phyloP scores from a whole-genome alignment of 2,888 invertebrate genomes.

The Cordilura impudica region DNA sequence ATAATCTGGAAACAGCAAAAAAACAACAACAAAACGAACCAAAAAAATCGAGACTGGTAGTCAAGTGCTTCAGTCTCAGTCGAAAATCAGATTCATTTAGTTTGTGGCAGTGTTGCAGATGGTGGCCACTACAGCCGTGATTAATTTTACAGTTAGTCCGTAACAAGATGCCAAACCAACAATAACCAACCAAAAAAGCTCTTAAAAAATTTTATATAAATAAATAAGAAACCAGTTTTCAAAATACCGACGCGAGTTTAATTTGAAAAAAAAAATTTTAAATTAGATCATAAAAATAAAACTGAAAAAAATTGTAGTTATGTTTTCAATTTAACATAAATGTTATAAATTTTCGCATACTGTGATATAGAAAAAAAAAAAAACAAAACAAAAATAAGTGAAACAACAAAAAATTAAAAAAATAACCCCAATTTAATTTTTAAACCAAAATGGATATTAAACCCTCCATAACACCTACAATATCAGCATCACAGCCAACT shows the following conservation, averaged over 20 bases:
- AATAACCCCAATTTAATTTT: slow-evolving; percentile 24
- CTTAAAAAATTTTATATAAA: slow-evolving; percentile 15
- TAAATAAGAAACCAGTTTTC: slow-evolving; percentile 1
- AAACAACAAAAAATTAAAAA: slow-evolving; percentile 5
- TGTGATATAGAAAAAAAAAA: slow-evolving; percentile 38
- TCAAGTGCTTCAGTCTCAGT: slow-evolving; percentile 69
- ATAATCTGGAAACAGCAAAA: slow-evolving; percentile 60
- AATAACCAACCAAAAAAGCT: slow-evolving; percentile 58
- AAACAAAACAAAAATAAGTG: too few species aligned
- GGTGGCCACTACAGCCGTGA: slow-evolving; percentile 71
- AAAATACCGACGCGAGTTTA: slow-evolving; percentile 60
- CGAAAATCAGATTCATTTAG: slow-evolving; percentile 64
- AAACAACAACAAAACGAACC: slow-evolving; percentile 23
- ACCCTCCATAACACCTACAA: slow-evolving; percentile 64
- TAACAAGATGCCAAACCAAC: slow-evolving; percentile 73
- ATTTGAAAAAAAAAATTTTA: too few species aligned
- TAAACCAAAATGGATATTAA: slow-evolving; percentile 72
- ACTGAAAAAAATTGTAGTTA: slow-evolving; percentile 22
- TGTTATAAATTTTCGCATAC: slow-evolving; percentile 35
- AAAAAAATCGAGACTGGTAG: slow-evolving; percentile 62
- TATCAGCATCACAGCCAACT: slow-evolving; percentile 18
- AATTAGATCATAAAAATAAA: not conserved
- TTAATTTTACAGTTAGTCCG: slow-evolving; percentile 76
- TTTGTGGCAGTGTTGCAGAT: slow-evolving; percentile 68
- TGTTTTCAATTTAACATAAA: slow-evolving; percentile 30